Conservation (phyloP, 2,888 invertebrate genomes). For the Crossocerus cetratus region DNA sequence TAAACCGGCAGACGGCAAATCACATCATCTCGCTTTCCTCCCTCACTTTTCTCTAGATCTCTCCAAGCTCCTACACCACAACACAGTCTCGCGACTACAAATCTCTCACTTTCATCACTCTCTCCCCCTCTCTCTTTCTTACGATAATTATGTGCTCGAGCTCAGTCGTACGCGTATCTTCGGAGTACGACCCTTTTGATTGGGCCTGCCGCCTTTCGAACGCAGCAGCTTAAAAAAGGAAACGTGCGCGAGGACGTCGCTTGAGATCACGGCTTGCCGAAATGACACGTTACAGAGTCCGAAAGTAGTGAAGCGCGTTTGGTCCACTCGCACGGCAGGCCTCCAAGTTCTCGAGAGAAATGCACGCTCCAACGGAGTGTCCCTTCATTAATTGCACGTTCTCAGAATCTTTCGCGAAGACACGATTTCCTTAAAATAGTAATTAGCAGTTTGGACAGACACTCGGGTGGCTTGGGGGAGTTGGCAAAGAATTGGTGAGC, state of each 20-base stretch:
- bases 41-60: too few relatives aligned
- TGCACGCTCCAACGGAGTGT: too few relatives aligned
- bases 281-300: not conserved
- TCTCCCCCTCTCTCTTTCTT: slow-evolving; percentile 15
- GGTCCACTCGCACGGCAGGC: not conserved
- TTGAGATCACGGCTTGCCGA: slow-evolving; percentile 39
- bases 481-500: not conserved
- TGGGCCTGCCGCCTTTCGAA: not conserved
- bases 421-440: too few relatives aligned
- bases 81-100: too few relatives aligned
- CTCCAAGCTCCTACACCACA: too few relatives aligned
- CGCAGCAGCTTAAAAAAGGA: slow-evolving; percentile 14
- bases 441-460: too few relatives aligned
- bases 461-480: not conserved
- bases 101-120: not conserved
- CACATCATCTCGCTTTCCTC: too few relatives aligned
- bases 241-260: slow-evolving; percentile 22
- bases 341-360: too few relatives aligned
- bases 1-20: slow-evolving; percentile 25
- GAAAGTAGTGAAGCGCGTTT: not conserved
- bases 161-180: slow-evolving; percentile 12
- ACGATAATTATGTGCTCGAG: slow-evolving; percentile 31
- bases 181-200: slow-evolving; percentile 1
- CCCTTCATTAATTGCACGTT: too few relatives aligned
- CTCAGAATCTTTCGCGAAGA: too few relatives aligned